Conservation (phyloP, 1,140 invertebrate species). For the Bombus fervidus region DNA sequence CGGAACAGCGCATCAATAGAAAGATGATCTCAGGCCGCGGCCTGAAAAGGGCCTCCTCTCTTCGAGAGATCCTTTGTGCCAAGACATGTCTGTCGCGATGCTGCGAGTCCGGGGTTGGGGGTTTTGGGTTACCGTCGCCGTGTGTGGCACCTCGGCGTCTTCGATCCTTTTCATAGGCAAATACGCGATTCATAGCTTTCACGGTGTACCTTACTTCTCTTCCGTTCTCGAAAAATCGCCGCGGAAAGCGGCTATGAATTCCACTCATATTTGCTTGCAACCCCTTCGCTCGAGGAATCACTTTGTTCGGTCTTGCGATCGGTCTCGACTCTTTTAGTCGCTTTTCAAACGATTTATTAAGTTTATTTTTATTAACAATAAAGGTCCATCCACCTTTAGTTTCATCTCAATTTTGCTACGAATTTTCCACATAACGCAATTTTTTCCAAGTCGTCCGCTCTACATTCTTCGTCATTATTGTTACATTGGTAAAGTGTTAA, state of each 20-base stretch:
- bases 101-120: slow-evolving; percentile 50
- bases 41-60: slow-evolving; percentile 57
- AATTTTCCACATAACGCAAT: too few relatives aligned
- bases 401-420: too few relatives aligned
- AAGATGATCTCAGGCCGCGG: slow-evolving; percentile 76
- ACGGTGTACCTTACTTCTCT: slow-evolving; percentile 23
- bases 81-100: slow-evolving; percentile 76
- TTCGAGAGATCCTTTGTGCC: slow-evolving; percentile 73
- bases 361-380: background rate
- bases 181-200: slow-evolving; percentile 68
- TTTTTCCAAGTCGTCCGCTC: too few relatives aligned
- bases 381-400: too few relatives aligned
- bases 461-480: too few relatives aligned
- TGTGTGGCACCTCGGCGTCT: slow-evolving; percentile 81
- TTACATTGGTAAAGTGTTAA: too few relatives aligned
- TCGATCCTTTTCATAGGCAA: slow-evolving; percentile 77
- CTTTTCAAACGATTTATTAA: background rate
- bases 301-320: too few relatives aligned
- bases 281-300: background rate
- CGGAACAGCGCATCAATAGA: slow-evolving; percentile 76
- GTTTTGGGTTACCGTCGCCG: slow-evolving; percentile 79
- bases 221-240: slow-evolving; percentile 24
- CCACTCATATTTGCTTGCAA: slow-evolving; percentile 1
- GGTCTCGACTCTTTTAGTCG: background rate
- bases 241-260: slow-evolving; percentile 29